Conservation (phyloP, 2,797 vertebrate genomes). For the Lateolabrax maculatus region DNA sequence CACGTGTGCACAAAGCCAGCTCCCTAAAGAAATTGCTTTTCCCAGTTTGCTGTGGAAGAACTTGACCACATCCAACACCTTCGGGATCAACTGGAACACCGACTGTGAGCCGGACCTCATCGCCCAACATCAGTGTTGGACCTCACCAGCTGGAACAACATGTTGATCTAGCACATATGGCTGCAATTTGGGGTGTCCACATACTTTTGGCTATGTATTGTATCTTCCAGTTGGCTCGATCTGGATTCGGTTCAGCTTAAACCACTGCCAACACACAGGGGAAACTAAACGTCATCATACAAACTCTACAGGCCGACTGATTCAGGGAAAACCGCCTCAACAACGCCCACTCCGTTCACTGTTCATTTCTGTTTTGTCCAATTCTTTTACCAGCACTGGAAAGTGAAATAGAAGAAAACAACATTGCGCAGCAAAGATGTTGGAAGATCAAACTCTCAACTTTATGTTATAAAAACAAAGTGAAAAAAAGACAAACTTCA, state of each 20-base stretch:
- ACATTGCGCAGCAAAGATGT: not conserved
- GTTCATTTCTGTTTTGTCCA: not conserved
- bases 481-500: not conserved
- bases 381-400: not conserved
- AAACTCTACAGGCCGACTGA: not conserved
- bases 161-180: not conserved
- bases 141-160: not conserved
- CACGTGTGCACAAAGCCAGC: not conserved
- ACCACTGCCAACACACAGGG: not conserved
- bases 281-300: not conserved
- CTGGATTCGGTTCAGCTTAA: not conserved
- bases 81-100: not conserved
- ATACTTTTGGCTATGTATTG: no score
- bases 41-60: not conserved
- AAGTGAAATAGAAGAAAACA: not conserved
- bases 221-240: not conserved
- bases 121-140: not conserved
- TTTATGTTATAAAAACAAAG: no score
- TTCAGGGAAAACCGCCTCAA: not conserved
- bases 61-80: not conserved
- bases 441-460: not conserved
- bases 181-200: no score
- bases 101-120: not conserved
- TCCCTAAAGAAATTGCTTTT: not conserved
- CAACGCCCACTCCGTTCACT: no score